A percentile compares a stretch with the other conserved stretches of the same genome.
Conservation (phyloP, 1,140 invertebrate species). For the Reticulitermes speratus region DNA sequence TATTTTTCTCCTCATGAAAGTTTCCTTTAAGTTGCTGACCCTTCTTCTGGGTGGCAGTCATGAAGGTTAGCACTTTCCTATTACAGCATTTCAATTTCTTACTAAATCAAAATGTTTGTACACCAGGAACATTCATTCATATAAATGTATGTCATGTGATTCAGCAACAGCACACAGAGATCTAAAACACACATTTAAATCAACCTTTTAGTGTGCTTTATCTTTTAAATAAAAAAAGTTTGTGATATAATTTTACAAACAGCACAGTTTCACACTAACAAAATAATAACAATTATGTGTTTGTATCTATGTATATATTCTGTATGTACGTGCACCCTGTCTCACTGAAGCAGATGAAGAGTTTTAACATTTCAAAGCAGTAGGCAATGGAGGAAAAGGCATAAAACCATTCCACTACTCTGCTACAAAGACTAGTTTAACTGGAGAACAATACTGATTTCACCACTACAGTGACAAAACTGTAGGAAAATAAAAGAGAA, state of each 20-base stretch:
- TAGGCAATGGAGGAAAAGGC: neutral
- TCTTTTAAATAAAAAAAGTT: neutral
- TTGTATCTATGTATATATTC: conserved; percentile 11
- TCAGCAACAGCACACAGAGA: neutral
- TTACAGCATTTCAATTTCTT: neutral
- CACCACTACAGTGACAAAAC: neutral
- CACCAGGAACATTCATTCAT: neutral
- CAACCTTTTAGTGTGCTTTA: neutral
- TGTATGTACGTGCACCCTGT: neutral
- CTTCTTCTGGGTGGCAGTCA: neutral
- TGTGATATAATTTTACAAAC: neutral
- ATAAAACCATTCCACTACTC: neutral
- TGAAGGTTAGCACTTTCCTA: too few relatives aligned
- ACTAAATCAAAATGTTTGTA: neutral
- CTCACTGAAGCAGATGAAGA: neutral
- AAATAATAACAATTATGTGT: neutral
- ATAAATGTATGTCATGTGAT: neutral
- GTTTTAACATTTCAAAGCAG: neutral
- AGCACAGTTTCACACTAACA: conserved; percentile 22
- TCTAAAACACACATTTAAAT: neutral
- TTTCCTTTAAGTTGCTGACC: neutral
- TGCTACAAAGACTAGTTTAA: conserved; percentile 8
- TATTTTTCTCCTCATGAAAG: neutral
- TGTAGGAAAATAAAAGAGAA: too few relatives aligned
- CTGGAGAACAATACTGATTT: neutral